Conservation (phyloP, 2,113 vertebrate species). For the Verasper variegatus region DNA sequence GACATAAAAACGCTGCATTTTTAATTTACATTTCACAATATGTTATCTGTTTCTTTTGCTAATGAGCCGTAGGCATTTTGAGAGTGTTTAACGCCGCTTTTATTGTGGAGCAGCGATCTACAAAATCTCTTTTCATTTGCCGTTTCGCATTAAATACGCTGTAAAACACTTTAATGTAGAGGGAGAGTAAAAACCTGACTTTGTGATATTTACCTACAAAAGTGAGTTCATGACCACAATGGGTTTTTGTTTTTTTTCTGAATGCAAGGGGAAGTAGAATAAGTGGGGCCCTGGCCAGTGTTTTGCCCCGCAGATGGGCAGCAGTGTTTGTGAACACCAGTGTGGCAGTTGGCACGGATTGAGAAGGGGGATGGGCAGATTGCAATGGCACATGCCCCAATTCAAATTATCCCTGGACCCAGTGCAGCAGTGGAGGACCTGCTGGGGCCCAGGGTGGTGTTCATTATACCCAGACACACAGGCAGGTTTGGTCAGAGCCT, state of each 20-base stretch:
- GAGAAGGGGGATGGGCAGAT: slow-evolving; percentile 71
- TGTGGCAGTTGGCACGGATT: slow-evolving; percentile 81
- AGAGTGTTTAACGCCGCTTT: slow-evolving; percentile 24
- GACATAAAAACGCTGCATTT: slow-evolving; percentile 40
- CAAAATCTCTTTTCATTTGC: slow-evolving; percentile 15
- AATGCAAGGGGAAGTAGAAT: slow-evolving; percentile 52
- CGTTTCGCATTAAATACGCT: slow-evolving; percentile 14
- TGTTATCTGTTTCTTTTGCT: not conserved
- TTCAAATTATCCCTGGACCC: slow-evolving; percentile 80
- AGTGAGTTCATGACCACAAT: slow-evolving; percentile 33
- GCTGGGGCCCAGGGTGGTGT: slow-evolving; percentile 77
- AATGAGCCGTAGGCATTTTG: slow-evolving; percentile 3
- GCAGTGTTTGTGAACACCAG: slow-evolving; percentile 81
- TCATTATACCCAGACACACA: slow-evolving; percentile 75
- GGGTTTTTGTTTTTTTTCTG: slow-evolving; percentile 25
- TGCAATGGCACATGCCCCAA: slow-evolving; percentile 81
- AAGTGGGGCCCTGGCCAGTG: slow-evolving; percentile 71
- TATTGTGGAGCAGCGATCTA: slow-evolving; percentile 13
- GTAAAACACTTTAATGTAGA: slow-evolving; percentile 22
- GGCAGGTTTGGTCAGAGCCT: slow-evolving; percentile 66
- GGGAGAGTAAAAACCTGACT: slow-evolving; percentile 23
- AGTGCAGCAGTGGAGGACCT: slow-evolving; percentile 75
- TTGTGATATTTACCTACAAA: slow-evolving; percentile 35
- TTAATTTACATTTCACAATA: slow-evolving; percentile 35
- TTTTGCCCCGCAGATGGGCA: slow-evolving; percentile 81